Evolutionary conservation across 2,113 vertebrate species (phyloP).

Genomic region (Callithrix jacchus): DNA sequence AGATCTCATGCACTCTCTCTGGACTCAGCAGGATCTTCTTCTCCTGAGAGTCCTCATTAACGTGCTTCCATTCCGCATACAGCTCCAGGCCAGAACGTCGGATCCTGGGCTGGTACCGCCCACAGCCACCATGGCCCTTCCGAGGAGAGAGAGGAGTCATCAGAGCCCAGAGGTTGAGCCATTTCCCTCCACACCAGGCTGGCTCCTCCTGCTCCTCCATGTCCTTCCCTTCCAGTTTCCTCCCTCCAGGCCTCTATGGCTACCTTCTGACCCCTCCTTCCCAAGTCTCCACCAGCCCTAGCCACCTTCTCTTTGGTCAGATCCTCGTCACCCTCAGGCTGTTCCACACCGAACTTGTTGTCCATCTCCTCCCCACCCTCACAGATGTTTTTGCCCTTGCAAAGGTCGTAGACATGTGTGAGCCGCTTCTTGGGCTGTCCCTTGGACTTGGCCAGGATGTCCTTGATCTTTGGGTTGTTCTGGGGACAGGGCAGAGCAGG

Average conservation of each 20-base stretch:
- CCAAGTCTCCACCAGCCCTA: neutral
- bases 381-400: conserved; percentile 98
- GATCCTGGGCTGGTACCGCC: conserved; percentile 94
- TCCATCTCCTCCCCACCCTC: conserved; percentile 98
- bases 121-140: conserved; percentile 95
- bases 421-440: conserved; percentile 94
- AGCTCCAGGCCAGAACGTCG: conserved; percentile 93
- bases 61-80: conserved; percentile 96
- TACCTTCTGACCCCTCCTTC: neutral
- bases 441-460: conserved; percentile 94
- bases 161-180: accelerated
- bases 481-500: conserved; percentile 49
- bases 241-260: neutral
- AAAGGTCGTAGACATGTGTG: conserved; percentile 95
- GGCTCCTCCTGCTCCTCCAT: neutral
- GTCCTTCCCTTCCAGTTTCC: neutral
- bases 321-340: conserved; percentile 93
- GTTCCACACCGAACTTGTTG: conserved; percentile 96
- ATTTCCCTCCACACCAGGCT: neutral
- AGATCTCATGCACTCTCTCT: conserved; percentile 95
- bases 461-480: conserved; percentile 98
- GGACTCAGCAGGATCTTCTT: conserved; percentile 97
- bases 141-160: accelerated
- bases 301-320: conserved; percentile 94
- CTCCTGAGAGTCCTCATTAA: conserved; percentile 97